These are phyloP conservation scores for Petroica traversi DNA, from an alignment of 2,113 vertebrate species.

Conservation along the genomic window DNA sequence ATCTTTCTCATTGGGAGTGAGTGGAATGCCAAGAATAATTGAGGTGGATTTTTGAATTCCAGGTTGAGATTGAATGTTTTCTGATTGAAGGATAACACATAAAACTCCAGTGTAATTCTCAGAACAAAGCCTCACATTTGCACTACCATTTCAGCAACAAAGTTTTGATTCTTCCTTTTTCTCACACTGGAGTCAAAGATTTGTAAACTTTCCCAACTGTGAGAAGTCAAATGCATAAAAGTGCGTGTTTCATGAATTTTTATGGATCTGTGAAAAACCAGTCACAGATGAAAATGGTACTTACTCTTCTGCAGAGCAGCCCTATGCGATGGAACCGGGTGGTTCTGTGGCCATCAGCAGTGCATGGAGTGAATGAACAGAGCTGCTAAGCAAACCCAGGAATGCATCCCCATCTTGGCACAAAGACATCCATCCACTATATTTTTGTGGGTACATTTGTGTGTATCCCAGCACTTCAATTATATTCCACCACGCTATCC, in stretches of 20 bases:
- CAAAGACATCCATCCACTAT: neutral
- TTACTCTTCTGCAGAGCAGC: neutral
- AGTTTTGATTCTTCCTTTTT: neutral
- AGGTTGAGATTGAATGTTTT: neutral
- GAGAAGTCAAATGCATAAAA: neutral
- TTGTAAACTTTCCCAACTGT: neutral
- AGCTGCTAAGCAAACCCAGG: slow-evolving; percentile 9
- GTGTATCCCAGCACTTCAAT: neutral
- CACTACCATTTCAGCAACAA: neutral
- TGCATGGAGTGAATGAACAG: neutral
- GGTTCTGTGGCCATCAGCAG: neutral
- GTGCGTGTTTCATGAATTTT: neutral
- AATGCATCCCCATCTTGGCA: neutral
- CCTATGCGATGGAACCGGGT: neutral
- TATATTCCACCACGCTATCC: neutral
- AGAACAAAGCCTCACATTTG: neutral
- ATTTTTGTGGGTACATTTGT: no score
- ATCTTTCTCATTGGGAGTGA: neutral
- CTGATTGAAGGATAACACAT: neutral
- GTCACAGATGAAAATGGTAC: neutral
- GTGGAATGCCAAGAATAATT: neutral
- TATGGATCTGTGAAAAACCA: neutral
- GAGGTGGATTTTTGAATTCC: neutral
- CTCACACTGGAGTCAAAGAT: neutral
- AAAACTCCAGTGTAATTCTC: neutral